Conservation (phyloP, 2,888 invertebrate genomes). For the Agrotis clavis region DNA sequence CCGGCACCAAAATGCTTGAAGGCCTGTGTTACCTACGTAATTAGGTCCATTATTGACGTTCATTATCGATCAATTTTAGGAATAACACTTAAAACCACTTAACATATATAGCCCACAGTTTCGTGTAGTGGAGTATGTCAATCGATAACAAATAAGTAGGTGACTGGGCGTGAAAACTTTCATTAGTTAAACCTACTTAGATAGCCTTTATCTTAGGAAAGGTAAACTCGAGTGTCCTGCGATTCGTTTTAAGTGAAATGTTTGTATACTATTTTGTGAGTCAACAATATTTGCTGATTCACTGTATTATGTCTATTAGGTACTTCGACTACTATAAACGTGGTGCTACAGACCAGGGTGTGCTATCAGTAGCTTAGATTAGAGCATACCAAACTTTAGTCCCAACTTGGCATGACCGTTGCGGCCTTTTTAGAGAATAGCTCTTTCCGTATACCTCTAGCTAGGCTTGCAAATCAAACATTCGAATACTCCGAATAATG, state of each 20-base stretch:
- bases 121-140: conserved; percentile 29
- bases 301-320: too few relatives aligned
- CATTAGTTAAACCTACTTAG: conserved; percentile 47
- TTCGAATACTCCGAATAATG: too few relatives aligned
- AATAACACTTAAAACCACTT: conserved; percentile 36
- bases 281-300: background rate
- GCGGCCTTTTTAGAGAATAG: too few relatives aligned
- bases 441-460: too few relatives aligned
- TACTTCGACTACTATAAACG: too few relatives aligned
- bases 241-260: conserved; percentile 24
- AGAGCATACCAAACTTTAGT: too few relatives aligned
- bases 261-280: conserved; percentile 14
- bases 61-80: conserved; percentile 6
- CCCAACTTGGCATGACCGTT: too few relatives aligned
- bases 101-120: conserved; percentile 15
- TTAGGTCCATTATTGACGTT: too few relatives aligned
- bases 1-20: too few relatives aligned
- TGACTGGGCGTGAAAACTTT: conserved; percentile 41
- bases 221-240: conserved; percentile 36
- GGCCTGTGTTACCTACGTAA: background rate
- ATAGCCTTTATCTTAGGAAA: conserved; percentile 51
- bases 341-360: too few relatives aligned
- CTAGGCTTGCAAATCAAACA: too few relatives aligned
- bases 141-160: conserved; percentile 47
- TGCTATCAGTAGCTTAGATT: too few relatives aligned